Conservation (phyloP, 2,113 vertebrate genomes). For the Lophius piscatorius region DNA sequence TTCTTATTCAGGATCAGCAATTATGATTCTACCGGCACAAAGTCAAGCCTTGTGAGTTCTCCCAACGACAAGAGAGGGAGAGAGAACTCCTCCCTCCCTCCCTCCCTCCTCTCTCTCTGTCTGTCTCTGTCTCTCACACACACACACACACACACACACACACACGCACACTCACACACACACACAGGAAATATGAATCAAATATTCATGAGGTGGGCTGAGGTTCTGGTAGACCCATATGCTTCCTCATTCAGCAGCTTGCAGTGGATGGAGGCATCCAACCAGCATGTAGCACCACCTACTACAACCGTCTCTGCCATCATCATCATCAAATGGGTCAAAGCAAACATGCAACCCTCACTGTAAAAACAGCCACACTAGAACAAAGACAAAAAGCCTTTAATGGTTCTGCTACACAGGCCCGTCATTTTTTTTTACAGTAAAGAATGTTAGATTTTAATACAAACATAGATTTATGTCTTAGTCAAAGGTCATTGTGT, state of each 20-base stretch:
- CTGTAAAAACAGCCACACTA: no score
- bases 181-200: conserved; percentile 80
- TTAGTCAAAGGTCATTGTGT: no score
- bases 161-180: conserved; percentile 40
- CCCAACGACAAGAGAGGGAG: conserved; percentile 62
- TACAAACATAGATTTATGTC: no score
- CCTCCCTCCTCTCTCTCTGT: conserved; percentile 41
- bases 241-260: conserved; percentile 79
- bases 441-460: no score
- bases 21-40: conserved; percentile 77
- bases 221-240: conserved; percentile 79
- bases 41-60: conserved; percentile 74
- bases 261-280: conserved; percentile 72
- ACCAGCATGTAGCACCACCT: conserved; percentile 63
- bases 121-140: conserved; percentile 35
- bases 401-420: no score
- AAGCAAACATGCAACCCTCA: conserved; percentile 16
- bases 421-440: no score
- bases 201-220: conserved; percentile 84
- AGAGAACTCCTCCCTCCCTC: conserved; percentile 21
- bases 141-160: conserved; percentile 40
- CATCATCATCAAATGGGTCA: conserved; percentile 55
- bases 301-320: conserved; percentile 40
- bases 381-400: no score
- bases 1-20: conserved; percentile 77